Base-by-base conservation (phyloP, 2,797 vertebrate genomes). In the Poecilia velifera region DNA sequence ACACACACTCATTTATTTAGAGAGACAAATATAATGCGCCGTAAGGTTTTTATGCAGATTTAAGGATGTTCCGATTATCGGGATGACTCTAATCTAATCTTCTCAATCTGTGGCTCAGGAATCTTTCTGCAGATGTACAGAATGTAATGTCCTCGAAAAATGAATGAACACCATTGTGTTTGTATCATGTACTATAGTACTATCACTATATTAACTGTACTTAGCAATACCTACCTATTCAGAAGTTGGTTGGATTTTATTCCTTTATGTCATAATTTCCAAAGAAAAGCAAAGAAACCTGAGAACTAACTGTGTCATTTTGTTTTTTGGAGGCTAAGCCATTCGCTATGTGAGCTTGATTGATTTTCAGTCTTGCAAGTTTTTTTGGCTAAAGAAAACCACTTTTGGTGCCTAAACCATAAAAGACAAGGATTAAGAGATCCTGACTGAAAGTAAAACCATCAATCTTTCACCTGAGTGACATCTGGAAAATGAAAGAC, bases 401-500 rank as follows among this genome's bases (percentile, higher is more conserved):
- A 41, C 20, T 25, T 68, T 41, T 12, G 20, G 36, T 41, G 36
- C 64, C 64, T 41, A 68, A 68, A 41, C 36, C 64, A 41, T 41
- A 68, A 41, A 68, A 41, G 36, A 68, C 20, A 41, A 25, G 36
- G 34, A 68, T 68, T 45, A 71, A 45, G 41, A 45, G 41, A n/a
- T 45, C 41, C 39, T 43, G 68, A n/a, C 39, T n/a, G 5, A 71
- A 71, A 71, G 22, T 28, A 45, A n/a, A 68, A 68, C 41, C 64
- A 68, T 39, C 39, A 43, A 68, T 43, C 64, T 43, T 68, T 41
- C 64, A 41, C 64, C 64, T 43, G 20, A 13, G 25, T 43, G 20
- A 68, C 36, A 43, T 68, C 36, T 68, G 64, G 64, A 43, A n/a
- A 68, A 68, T 41, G 22, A n/a, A 68, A 68, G 22, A 68, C 25